Evolutionary conservation across 2,888 invertebrate species (phyloP).

Genomic region (Biston betularia): DNA sequence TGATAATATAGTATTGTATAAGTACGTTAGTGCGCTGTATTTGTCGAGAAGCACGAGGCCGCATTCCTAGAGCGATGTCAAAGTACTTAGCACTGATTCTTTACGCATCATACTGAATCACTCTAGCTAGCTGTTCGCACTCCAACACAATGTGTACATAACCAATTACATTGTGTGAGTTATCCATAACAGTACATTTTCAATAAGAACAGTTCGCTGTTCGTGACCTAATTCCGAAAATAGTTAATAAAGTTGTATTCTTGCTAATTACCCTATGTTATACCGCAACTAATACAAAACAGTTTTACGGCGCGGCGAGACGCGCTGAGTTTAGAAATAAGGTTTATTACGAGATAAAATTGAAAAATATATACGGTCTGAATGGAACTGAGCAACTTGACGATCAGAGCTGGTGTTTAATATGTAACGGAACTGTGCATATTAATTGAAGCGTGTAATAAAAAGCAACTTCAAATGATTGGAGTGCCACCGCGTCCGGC

Average conservation of each 20-base stretch:
- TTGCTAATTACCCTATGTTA: conserved; percentile 56
- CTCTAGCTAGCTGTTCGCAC: conserved; percentile 14
- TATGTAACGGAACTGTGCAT: conserved; percentile 54
- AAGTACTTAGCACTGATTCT: conserved; percentile 69
- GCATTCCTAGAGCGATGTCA: conserved; percentile 79
- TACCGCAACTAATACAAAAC: conserved; percentile 62
- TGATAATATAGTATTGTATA: conserved; percentile 59
- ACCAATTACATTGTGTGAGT: conserved; percentile 51
- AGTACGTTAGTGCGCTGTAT: conserved; percentile 53
- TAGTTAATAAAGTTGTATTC: conserved; percentile 57
- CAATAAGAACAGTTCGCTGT: conserved; percentile 45
- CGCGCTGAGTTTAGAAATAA: conserved; percentile 51
- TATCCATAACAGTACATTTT: conserved; percentile 50
- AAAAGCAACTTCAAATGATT: conserved; percentile 40
- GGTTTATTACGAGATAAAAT: conserved; percentile 59
- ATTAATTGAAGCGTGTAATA: conserved; percentile 51
- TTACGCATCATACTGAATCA: conserved; percentile 56
- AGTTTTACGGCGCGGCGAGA: conserved; percentile 51
- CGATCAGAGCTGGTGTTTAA: conserved; percentile 46
- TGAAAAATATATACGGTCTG: conserved; percentile 50
- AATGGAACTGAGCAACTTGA: conserved; percentile 54
- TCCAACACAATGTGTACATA: conserved; percentile 20
- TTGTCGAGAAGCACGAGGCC: conserved; percentile 69
- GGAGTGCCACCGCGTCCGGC: conserved; percentile 40
- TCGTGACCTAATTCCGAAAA: conserved; percentile 58